Evolutionary conservation across 2,888 invertebrate genomes (phyloP), one percentile per base, ranked within the genome.

Genomic region (Orgyia antiqua): DNA sequence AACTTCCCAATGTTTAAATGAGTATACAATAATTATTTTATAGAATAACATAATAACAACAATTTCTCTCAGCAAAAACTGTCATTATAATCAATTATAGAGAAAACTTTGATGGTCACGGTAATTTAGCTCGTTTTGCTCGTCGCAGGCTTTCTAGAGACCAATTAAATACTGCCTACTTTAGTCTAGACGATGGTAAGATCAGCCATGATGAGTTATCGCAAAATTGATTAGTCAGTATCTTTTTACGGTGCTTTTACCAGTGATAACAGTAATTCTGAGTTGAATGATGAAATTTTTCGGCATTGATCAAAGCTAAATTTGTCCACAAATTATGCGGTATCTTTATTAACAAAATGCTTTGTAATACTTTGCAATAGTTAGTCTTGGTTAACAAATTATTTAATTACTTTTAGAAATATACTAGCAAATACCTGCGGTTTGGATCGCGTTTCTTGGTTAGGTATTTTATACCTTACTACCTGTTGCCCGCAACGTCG

Each of bases 111-210:
- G 38, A 42, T 45, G 51, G 49, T 49, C 40, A 35, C 33, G 28
- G 48, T 46, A 54, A 42, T 51, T 40, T 46, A 50, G 45, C 46
- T 51, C 49, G 34, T 50, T 40, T 48, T 49, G 45, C 46, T 49
- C 50, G 36, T 45, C 47, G 37, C 42, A 42, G 45, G 48, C 62
- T 65, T 62, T 64, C 61, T 59, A 59, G 34, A 38, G 39, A 48
- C 54, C 61, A 63, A 62, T 64, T 64, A 63, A 58, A 47, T 41
- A 30, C 44, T 49, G 39, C 51, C 45, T 53, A 45, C 32, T 50
- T 47, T 40, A 37, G 43, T 49, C 54, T 45, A 49, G 52, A 58
- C 55, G 43, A 39, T 38, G 27, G 15, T 17, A 30, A 49, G 43
- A 42, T 49, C 39, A 30, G 33, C 17, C 18, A 8, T 45, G 50